phyloP scores from a whole-genome alignment of 1,140 invertebrate genomes.

The Drosophila repleta region DNA sequence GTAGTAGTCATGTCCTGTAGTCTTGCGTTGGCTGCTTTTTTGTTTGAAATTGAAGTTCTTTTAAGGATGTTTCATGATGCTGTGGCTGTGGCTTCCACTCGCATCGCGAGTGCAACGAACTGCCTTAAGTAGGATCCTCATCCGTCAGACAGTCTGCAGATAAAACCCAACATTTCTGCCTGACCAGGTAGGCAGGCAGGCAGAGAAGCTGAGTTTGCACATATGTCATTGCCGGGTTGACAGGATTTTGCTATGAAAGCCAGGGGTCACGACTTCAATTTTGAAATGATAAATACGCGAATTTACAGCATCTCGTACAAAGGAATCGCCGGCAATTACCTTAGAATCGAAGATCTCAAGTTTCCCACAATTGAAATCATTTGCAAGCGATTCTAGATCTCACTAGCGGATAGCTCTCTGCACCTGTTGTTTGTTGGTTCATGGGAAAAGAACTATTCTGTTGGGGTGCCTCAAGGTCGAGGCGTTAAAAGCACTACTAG shows the following conservation, averaged over 20 bases:
- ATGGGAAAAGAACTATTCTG: conserved; percentile 61
- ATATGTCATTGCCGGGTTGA: conserved; percentile 50
- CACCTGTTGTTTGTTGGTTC: conserved; percentile 56
- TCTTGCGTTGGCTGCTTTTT: conserved; percentile 58
- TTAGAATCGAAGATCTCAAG: conserved; percentile 12
- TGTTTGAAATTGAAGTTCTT: conserved; percentile 50
- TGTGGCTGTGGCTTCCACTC: conserved; percentile 17
- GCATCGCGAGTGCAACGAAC: conserved; percentile 70
- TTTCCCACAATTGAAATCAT: conserved; percentile 54
- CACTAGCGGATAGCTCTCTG: background rate
- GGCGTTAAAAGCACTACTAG: conserved; percentile 36
- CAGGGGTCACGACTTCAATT: conserved; percentile 70
- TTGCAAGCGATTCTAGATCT: conserved; percentile 20
- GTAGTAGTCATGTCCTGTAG: conserved; percentile 28
- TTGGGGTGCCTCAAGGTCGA: conserved; percentile 61
- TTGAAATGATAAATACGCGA: conserved; percentile 34
- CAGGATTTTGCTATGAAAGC: conserved; percentile 5
- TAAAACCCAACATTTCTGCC: conserved; percentile 21
- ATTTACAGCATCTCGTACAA: background rate
- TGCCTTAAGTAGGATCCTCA: conserved; percentile 34
- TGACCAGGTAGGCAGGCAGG: conserved; percentile 6
- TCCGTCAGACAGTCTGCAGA: conserved; percentile 44
- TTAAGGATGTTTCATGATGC: conserved; percentile 46
- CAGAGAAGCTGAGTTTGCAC: conserved; percentile 9
- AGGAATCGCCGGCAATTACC: conserved; percentile 28